phyloP scores from a whole-genome alignment of 2,797 vertebrate genomes.

The Mormyrus hasselquistii region DNA sequence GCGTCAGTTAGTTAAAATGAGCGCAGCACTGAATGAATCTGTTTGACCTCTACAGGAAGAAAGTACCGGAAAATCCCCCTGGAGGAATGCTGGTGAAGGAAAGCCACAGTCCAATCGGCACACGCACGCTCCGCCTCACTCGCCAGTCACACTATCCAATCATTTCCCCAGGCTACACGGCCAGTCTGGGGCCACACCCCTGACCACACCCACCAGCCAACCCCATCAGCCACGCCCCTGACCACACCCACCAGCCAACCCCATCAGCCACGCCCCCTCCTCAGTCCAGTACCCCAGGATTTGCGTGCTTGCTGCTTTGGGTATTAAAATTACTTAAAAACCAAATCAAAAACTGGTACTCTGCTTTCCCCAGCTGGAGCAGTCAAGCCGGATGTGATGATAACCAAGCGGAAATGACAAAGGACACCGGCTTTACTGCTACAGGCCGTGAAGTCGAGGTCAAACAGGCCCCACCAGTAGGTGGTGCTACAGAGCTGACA shows the following conservation, averaged over 20 bases:
- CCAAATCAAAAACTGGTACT: background rate
- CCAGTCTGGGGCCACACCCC: background rate
- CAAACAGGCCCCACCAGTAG: background rate
- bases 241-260: background rate
- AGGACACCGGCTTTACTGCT: background rate
- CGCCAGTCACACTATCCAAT: background rate
- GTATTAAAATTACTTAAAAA: background rate
- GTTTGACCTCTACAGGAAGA: background rate
- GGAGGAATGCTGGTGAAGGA: background rate
- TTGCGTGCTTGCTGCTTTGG: background rate
- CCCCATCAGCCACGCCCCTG: too few relatives aligned
- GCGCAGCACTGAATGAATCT: background rate
- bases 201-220: background rate
- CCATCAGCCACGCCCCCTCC: background rate
- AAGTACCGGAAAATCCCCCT: background rate
- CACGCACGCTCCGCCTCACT: background rate
- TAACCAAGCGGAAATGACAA: background rate
- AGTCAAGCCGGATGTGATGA: background rate
- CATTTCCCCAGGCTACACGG: background rate
- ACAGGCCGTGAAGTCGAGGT: background rate
- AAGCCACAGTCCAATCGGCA: background rate
- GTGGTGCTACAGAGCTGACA: background rate
- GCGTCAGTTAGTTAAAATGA: constrained; percentile 4
- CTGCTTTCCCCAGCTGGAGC: background rate
- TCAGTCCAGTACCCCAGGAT: background rate